Conservation (phyloP, 2,888 invertebrate species). For the Volucella zonaria region DNA sequence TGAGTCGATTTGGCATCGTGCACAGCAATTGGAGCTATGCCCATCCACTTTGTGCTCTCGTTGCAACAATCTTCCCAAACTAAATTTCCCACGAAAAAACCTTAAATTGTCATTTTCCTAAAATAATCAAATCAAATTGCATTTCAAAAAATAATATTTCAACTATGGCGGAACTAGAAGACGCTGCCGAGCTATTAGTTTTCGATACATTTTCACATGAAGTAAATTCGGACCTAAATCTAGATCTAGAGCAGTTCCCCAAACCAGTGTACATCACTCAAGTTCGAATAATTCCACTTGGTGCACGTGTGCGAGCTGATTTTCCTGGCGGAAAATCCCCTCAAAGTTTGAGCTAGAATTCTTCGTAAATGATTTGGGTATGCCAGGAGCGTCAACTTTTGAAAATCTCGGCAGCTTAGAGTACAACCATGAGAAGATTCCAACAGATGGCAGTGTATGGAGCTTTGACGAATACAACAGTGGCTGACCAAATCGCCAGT, state of each 20-base stretch:
- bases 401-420: conserved; percentile 95
- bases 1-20: too few relatives aligned
- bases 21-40: too few relatives aligned
- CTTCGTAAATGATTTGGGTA: conserved; percentile 97
- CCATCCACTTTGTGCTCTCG: too few relatives aligned
- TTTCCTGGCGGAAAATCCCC: conserved; percentile 97
- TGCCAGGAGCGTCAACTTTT: conserved; percentile 96
- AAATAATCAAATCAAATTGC: background rate
- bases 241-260: conserved; percentile 97
- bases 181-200: conserved; percentile 87
- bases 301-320: conserved; percentile 96
- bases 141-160: background rate
- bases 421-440: conserved; percentile 92
- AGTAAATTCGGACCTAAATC: conserved; percentile 93
- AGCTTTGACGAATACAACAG: conserved; percentile 87
- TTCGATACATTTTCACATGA: conserved; percentile 98
- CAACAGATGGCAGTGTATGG: conserved; percentile 98
- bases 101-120: background rate
- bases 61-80: conserved; percentile 24
- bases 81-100: background rate
- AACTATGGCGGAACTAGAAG: conserved; percentile 79
- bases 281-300: conserved; percentile 95
- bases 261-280: conserved; percentile 96
- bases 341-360: conserved; percentile 97
- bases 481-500: conserved; percentile 87